Evolutionary conservation across 2,888 invertebrate species (phyloP), one percentile per base, ranked within the genome.

Genomic region (Furcula furcula): DNA sequence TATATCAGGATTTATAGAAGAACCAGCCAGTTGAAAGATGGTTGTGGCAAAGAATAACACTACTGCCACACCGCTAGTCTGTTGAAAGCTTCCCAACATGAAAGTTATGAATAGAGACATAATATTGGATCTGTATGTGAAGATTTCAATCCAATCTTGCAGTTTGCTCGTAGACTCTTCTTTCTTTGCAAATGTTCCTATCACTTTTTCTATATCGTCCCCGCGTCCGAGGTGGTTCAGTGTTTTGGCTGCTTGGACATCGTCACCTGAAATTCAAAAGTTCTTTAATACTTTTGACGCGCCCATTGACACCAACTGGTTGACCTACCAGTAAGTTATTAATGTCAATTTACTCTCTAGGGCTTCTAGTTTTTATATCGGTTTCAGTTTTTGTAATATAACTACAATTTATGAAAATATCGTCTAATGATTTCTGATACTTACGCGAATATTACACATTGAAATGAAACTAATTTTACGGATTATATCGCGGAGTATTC

Each of bases 21-120:
- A 72, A 0, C 57, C 70, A 7, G 72, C 67, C 10, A 55, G 27
- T 4, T 59, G 34, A 20, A 76, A 76, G 15, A 76, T 73, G 0
- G 62, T 64, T 0, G 68, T 73, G 0, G 67, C 57, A 32, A 66
- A 75, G 29, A 68, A 68, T 4, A 68, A 25, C 0, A 74, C 58
- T 0, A 62, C 58, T 1, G 63, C 54, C 0, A 69, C 56, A 12
- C 74, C 75, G 34, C 73, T 67, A 0, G 50, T 40, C 15, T 72
- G 65, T 23, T 70, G 70, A 3, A 72, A 58, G 0, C 62, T 40
- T 1, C 51, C 47, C 3, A 73, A 31, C n/a, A 50, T 45, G 13
- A 71, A 46, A 0, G 66, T 66, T 2, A 74, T 58, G 6, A 65
- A 52, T 0, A 73, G 40, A 3, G 70, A 63, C 33, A 40, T 64